Percentiles rank a stretch among this genome's conserved stretches.
phyloP scores from a whole-genome alignment of 2,888 invertebrate genomes.

The Drosophila meridiana region DNA sequence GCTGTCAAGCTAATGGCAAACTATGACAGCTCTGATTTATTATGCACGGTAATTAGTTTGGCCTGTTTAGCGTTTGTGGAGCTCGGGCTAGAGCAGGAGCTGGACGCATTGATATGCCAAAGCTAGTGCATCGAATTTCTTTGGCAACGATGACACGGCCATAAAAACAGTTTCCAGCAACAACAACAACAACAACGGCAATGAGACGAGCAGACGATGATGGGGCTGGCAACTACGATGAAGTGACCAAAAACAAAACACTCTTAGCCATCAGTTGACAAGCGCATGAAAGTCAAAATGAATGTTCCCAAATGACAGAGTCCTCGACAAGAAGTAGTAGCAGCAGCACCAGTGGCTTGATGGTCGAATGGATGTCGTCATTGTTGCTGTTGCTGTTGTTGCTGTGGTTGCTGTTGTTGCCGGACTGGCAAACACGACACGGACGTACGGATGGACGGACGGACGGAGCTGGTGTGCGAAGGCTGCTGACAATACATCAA shows the following conservation, averaged over 20 bases:
- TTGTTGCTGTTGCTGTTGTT: slow-evolving; percentile 41
- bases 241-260: slow-evolving; percentile 67
- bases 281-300: slow-evolving; percentile 68
- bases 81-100: background rate
- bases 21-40: slow-evolving; percentile 78
- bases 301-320: slow-evolving; percentile 63
- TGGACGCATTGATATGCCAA: slow-evolving; percentile 49
- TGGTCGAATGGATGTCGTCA: slow-evolving; percentile 46
- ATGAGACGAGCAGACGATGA: slow-evolving; percentile 26
- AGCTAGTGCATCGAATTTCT: slow-evolving; percentile 66
- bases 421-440: slow-evolving; percentile 54
- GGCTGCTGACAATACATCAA: slow-evolving; percentile 51
- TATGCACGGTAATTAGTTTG: slow-evolving; percentile 77
- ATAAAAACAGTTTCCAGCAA: slow-evolving; percentile 17
- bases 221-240: slow-evolving; percentile 32
- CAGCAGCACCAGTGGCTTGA: slow-evolving; percentile 15
- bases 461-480: slow-evolving; percentile 20
- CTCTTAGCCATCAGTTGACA: slow-evolving; percentile 62
- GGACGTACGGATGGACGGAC: slow-evolving; percentile 23
- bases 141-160: slow-evolving; percentile 46
- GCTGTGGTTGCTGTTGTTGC: background rate
- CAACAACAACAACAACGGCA: slow-evolving; percentile 6
- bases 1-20: slow-evolving; percentile 71
- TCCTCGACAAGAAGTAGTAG: slow-evolving; percentile 2
- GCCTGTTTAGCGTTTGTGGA: slow-evolving; percentile 64